phyloP scores from a whole-genome alignment of 2,888 invertebrate genomes.

The Trilocha varians region DNA sequence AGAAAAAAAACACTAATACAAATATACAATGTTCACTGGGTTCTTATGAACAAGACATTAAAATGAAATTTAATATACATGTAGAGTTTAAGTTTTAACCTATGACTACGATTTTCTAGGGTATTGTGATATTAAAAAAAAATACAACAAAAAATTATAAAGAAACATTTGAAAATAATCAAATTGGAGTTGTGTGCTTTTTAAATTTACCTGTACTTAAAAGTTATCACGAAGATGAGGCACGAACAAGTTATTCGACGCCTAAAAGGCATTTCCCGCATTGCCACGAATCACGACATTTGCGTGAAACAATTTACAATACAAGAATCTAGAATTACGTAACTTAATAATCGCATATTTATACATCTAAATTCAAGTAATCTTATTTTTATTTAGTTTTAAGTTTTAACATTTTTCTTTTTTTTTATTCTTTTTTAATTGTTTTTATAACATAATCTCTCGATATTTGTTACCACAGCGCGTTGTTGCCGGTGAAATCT shows the following conservation, averaged over 20 bases:
- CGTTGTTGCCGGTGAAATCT: constrained; percentile 81
- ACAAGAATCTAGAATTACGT: constrained; percentile 67
- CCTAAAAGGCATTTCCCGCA: constrained; percentile 22
- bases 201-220: constrained; percentile 61
- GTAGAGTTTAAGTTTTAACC: too few relatives aligned
- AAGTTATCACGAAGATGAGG: constrained; percentile 57
- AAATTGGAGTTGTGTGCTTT: constrained; percentile 37
- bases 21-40: not conserved
- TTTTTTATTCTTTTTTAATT: constrained; percentile 64
- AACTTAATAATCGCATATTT: constrained; percentile 71
- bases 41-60: not conserved
- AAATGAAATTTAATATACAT: not conserved
- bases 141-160: too few relatives aligned
- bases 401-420: constrained; percentile 71
- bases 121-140: too few relatives aligned
- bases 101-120: too few relatives aligned
- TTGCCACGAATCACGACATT: constrained; percentile 32
- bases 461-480: constrained; percentile 67
- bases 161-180: not conserved
- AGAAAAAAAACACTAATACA: not conserved
- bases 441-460: constrained; percentile 74
- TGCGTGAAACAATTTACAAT: constrained; percentile 46
- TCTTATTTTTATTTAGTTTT: constrained; percentile 72
- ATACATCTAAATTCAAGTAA: constrained; percentile 71
- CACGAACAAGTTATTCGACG: constrained; percentile 35